Conservation (phyloP, 2,888 invertebrate genomes). For the Bimastos eiseni region DNA sequence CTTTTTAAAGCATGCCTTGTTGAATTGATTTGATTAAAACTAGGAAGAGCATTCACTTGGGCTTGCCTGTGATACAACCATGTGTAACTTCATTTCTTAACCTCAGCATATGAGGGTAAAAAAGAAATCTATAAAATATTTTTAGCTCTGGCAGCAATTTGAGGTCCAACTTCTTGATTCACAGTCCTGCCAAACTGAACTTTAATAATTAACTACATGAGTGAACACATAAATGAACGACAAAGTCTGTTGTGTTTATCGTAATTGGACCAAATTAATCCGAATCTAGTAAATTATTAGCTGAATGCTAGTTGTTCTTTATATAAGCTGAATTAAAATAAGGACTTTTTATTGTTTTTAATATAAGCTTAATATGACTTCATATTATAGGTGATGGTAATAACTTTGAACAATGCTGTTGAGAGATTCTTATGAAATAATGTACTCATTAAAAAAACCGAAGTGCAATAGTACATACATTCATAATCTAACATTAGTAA, state of each 20-base stretch:
- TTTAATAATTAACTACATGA: background rate
- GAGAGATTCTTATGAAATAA: too few relatives aligned
- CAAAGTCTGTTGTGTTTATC: background rate
- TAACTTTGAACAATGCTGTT: background rate
- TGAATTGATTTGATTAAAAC: background rate
- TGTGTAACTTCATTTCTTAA: too few relatives aligned
- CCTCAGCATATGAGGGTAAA: too few relatives aligned
- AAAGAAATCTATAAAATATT: too few relatives aligned
- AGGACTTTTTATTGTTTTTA: background rate
- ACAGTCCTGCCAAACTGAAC: too few relatives aligned
- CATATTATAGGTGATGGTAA: background rate
- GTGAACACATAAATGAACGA: background rate
- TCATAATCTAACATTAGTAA: background rate
- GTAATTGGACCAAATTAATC: background rate
- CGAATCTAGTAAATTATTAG: background rate
- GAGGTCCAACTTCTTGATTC: too few relatives aligned
- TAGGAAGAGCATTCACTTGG: too few relatives aligned
- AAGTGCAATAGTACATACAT: too few relatives aligned
- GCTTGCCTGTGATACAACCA: too few relatives aligned
- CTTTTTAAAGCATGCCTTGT: background rate
- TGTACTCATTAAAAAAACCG: too few relatives aligned
- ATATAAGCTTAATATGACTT: background rate
- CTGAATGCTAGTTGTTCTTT: background rate
- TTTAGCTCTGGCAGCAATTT: too few relatives aligned
- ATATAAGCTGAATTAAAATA: background rate